phyloP scores from a whole-genome alignment of 2,113 vertebrate species.

The Mellivora capensis region DNA sequence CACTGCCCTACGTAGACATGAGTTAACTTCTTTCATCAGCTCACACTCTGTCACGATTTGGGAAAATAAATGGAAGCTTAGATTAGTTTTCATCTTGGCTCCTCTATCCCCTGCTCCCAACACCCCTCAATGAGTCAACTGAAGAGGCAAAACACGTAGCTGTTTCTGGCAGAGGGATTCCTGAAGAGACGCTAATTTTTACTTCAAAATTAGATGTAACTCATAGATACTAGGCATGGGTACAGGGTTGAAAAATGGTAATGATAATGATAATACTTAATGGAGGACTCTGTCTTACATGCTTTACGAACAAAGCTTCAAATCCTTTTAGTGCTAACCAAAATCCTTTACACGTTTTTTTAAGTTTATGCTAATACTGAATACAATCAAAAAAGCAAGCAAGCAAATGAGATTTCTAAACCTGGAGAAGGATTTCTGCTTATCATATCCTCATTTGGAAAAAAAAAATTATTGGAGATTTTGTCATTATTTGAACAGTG shows the following conservation, averaged over 20 bases:
- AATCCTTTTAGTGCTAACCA: neutral
- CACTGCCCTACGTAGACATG: neutral
- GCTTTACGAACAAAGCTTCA: neutral
- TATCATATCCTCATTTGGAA: neutral
- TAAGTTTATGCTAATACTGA: neutral
- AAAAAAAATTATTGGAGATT: neutral
- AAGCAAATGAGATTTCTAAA: neutral
- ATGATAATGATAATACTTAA: neutral
- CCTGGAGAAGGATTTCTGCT: neutral
- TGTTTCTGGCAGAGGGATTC: neutral
- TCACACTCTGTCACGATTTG: neutral
- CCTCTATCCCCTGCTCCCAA: too few relatives aligned
- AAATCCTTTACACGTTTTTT: neutral
- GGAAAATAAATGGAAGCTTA: neutral
- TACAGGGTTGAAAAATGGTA: neutral
- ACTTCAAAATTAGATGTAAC: neutral
- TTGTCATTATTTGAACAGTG: neutral
- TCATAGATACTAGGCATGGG: neutral
- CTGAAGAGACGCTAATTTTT: neutral
- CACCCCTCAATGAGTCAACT: neutral
- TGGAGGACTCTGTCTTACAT: neutral
- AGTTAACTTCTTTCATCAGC: conserved; percentile 15
- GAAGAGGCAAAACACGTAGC: neutral
- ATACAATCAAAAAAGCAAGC: neutral
- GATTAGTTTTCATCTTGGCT: neutral